phyloP scores from a whole-genome alignment of 2,888 invertebrate species.

The Fragum whitleyi region DNA sequence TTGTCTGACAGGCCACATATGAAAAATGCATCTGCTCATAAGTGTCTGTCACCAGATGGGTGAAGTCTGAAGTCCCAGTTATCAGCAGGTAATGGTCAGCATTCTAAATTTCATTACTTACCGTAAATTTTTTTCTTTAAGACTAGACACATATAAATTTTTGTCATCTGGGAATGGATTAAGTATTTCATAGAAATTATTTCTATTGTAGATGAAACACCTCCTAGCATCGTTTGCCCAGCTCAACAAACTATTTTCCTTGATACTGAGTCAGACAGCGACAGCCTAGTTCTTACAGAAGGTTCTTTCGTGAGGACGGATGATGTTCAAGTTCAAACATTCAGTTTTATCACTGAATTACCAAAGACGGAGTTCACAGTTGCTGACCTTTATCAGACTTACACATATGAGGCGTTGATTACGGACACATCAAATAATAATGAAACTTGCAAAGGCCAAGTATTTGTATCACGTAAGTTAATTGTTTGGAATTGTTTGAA shows the following conservation, averaged over 20 bases:
- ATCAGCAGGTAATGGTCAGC: no score
- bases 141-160: no score
- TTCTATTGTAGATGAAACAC: conserved; percentile 68
- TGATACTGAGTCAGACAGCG: not conserved
- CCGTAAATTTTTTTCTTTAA: no score
- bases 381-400: conserved; percentile 46
- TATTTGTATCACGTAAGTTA: conserved; percentile 57
- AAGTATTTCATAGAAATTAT: no score
- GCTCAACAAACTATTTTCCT: not conserved
- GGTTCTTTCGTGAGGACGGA: conserved; percentile 37
- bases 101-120: no score
- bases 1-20: no score
- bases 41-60: no score
- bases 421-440: conserved; percentile 36
- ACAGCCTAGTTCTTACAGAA: not conserved
- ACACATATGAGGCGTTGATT: conserved; percentile 31
- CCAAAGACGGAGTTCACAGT: conserved; percentile 20
- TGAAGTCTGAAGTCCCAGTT: no score
- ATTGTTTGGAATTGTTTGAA: no score
- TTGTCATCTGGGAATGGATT: no score
- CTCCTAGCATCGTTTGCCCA: conserved; percentile 69
- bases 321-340: conserved; percentile 23
- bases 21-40: no score
- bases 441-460: conserved; percentile 45
- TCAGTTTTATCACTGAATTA: not conserved